Percentiles rank a stretch among this genome's conserved stretches.
Evolutionary conservation across 2,888 invertebrate genomes (phyloP).

Genomic region (Glaucopsyche alexis): DNA sequence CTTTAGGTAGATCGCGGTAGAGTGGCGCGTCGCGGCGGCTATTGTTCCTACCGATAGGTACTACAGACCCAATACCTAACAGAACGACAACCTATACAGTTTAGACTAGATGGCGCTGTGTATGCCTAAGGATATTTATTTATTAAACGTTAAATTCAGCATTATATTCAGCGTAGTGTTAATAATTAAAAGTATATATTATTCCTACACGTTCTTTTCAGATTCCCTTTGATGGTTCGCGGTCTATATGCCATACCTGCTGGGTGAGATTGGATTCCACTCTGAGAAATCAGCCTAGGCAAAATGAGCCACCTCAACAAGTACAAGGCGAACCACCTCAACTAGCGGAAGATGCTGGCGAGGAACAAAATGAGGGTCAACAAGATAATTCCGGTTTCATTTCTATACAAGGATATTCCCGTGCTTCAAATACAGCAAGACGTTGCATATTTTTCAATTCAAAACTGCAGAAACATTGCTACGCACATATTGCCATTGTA

Average conservation of each 20-base stretch:
- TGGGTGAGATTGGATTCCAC: constrained; percentile 35
- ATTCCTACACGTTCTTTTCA: constrained; percentile 27
- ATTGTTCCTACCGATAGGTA: no score
- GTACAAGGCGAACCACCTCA: constrained; percentile 28
- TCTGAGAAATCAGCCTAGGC: constrained; percentile 27
- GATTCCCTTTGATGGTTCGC: constrained; percentile 37
- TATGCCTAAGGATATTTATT: constrained; percentile 1
- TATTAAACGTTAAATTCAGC: neutral
- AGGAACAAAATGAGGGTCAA: constrained; percentile 26
- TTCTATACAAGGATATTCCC: constrained; percentile 33
- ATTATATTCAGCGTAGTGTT: no score
- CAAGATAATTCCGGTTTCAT: constrained; percentile 30
- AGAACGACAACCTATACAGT: no score
- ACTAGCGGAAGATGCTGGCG: constrained; percentile 31
- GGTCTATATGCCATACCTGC: constrained; percentile 37
- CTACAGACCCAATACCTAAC: no score
- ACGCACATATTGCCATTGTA: constrained; percentile 12
- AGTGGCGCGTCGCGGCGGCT: no score
- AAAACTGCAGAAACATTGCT: constrained; percentile 33
- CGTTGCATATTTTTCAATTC: constrained; percentile 36
- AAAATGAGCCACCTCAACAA: constrained; percentile 32
- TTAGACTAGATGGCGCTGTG: constrained; percentile 3
- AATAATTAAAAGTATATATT: neutral
- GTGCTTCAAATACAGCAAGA: constrained; percentile 35
- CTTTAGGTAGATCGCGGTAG: no score